A percentile compares a stretch with the other conserved stretches of the same genome.
phyloP scores from a whole-genome alignment of 2,888 invertebrate species.

The Leptinotarsa juncta region DNA sequence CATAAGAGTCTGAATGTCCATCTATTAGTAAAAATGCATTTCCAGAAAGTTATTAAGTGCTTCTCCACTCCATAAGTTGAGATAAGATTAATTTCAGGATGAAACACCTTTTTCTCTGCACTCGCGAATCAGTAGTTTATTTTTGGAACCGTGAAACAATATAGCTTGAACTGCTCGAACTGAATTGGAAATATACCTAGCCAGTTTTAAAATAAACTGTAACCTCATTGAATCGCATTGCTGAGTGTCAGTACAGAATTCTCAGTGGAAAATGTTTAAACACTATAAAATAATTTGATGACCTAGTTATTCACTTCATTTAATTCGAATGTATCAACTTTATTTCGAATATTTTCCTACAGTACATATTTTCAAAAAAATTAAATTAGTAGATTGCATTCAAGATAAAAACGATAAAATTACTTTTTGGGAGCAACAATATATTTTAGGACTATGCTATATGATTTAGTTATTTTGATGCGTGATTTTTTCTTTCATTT shows the following conservation, averaged over 20 bases:
- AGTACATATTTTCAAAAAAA: no score
- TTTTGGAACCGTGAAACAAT: conserved; percentile 49
- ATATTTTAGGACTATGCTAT: no score
- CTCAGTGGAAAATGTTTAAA: background rate
- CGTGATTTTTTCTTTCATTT: background rate
- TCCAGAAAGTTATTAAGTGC: background rate
- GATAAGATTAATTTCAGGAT: background rate
- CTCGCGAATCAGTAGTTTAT: conserved; percentile 32
- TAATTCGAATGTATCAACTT: background rate
- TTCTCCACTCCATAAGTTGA: background rate
- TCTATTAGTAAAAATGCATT: no score
- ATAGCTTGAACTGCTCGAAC: conserved; percentile 48
- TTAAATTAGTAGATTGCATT: no score
- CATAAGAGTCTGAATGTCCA: no score
- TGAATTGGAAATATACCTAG: conserved; percentile 51
- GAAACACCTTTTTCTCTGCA: conserved; percentile 11
- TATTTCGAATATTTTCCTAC: background rate
- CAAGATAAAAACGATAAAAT: no score
- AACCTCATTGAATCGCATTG: conserved; percentile 57
- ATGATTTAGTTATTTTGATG: background rate
- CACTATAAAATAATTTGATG: background rate
- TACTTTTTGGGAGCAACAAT: no score
- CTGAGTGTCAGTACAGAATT: conserved; percentile 28
- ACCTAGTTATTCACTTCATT: background rate
- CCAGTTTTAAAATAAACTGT: conserved; percentile 56